These are phyloP conservation scores for Drosophila cyrtoloma DNA, from an alignment of 2,888 invertebrate genomes.

Conservation along the genomic window DNA sequence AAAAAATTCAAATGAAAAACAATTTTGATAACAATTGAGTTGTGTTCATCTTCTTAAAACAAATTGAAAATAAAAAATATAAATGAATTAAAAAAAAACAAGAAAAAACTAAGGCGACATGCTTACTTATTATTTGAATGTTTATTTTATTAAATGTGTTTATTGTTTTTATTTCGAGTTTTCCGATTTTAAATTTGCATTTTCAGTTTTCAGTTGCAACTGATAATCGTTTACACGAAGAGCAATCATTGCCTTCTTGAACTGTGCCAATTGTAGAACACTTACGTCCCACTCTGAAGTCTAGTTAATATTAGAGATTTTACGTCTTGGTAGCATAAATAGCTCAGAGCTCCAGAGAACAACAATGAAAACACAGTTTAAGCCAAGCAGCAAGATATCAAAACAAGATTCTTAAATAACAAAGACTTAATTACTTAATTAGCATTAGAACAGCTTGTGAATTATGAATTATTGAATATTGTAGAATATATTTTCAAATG, in stretches of 20 bases:
- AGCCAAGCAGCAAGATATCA: slow-evolving; percentile 6
- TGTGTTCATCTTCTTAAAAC: slow-evolving; percentile 55
- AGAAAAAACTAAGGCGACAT: slow-evolving; percentile 25
- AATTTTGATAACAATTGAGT: slow-evolving; percentile 62
- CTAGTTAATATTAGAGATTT: slow-evolving; percentile 2
- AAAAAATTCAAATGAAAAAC: slow-evolving; percentile 21
- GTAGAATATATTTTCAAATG: slow-evolving; percentile 9
- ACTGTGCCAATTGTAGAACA: slow-evolving; percentile 41
- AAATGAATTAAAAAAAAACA: slow-evolving; percentile 24
- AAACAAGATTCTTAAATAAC: not conserved
- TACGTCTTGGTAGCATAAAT: slow-evolving; percentile 4
- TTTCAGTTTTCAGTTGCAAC: slow-evolving; percentile 21
- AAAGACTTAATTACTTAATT: slow-evolving; percentile 13
- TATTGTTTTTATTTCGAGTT: slow-evolving; percentile 8
- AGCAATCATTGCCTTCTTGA: slow-evolving; percentile 18
- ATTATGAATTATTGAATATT: slow-evolving; percentile 1
- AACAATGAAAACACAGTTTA: not conserved
- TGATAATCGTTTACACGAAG: slow-evolving; percentile 30
- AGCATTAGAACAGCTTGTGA: slow-evolving; percentile 27
- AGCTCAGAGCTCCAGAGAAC: slow-evolving; percentile 6
- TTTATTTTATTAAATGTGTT: not conserved
- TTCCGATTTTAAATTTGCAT: not conserved
- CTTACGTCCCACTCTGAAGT: slow-evolving; percentile 14
- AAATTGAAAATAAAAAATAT: slow-evolving; percentile 18
- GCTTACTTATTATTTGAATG: slow-evolving; percentile 23